phyloP scores from a whole-genome alignment of 2,888 invertebrate genomes.

The Brachylomia viminalis region DNA sequence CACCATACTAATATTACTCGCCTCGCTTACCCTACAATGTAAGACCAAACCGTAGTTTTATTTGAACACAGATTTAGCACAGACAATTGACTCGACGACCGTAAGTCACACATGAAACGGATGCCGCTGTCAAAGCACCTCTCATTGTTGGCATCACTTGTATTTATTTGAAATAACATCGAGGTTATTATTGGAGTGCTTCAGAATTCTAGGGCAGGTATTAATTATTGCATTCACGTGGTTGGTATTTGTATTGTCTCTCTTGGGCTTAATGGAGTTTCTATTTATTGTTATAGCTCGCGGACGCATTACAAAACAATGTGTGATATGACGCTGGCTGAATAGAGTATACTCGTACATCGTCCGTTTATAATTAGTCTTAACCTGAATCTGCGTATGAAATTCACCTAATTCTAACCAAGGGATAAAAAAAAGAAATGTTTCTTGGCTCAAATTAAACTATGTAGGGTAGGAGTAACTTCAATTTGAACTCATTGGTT shows the following conservation, averaged over 20 bases:
- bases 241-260: constrained; percentile 40
- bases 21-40: constrained; percentile 50
- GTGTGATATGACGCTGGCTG: background rate
- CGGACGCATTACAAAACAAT: constrained; percentile 7
- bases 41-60: constrained; percentile 71
- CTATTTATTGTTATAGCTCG: constrained; percentile 29
- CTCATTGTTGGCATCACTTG: constrained; percentile 78
- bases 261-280: constrained; percentile 43
- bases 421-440: background rate
- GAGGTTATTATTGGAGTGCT: constrained; percentile 70
- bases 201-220: constrained; percentile 68
- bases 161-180: constrained; percentile 83
- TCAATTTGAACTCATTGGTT: background rate
- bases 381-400: background rate
- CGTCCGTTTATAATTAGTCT: constrained; percentile 5
- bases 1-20: constrained; percentile 40
- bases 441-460: background rate
- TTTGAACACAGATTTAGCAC: constrained; percentile 83
- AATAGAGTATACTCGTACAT: constrained; percentile 4
- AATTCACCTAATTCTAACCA: background rate
- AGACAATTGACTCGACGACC: constrained; percentile 87
- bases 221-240: constrained; percentile 53
- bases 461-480: background rate
- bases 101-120: constrained; percentile 88
- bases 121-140: constrained; percentile 82